Percentiles rank a stretch among this genome's conserved stretches.
phyloP scores from a whole-genome alignment of 2,797 vertebrate genomes.

The Menidia menidia region DNA sequence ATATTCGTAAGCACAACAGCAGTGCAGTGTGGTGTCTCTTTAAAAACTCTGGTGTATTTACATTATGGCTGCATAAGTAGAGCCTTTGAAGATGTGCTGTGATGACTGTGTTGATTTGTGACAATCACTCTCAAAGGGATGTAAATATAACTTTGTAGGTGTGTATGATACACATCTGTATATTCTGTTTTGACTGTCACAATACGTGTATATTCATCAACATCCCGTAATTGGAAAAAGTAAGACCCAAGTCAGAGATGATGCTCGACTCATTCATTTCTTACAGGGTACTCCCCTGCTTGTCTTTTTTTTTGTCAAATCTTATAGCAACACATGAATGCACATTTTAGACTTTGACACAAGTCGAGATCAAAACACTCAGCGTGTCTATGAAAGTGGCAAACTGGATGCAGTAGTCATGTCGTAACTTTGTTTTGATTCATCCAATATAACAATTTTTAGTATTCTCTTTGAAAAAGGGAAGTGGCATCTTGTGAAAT shows the following conservation, averaged over 20 bases:
- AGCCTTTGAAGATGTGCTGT: constrained; percentile 36
- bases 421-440: constrained; percentile 83
- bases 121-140: constrained; percentile 2
- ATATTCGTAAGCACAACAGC: constrained; percentile 22
- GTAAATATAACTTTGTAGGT: constrained; percentile 7
- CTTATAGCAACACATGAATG: constrained; percentile 49
- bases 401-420: constrained; percentile 79
- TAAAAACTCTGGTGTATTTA: constrained; percentile 6
- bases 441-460: constrained; percentile 80
- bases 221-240: not conserved
- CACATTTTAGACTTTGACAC: constrained; percentile 64
- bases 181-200: not conserved
- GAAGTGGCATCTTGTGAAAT: constrained; percentile 83
- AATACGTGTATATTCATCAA: not conserved
- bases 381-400: constrained; percentile 72
- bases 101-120: constrained; percentile 30
- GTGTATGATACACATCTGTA: constrained; percentile 17
- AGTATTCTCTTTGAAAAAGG: constrained; percentile 85
- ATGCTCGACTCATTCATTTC: constrained; percentile 24
- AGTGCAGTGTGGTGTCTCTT: constrained; percentile 11
- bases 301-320: constrained; percentile 32
- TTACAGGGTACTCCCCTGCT: constrained; percentile 35
- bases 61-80: constrained; percentile 10
- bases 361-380: constrained; percentile 77
- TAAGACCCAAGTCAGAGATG: not conserved